These are phyloP conservation scores for Lasius fuliginosus DNA, from an alignment of 2,888 invertebrate species.

Conservation along the genomic window DNA sequence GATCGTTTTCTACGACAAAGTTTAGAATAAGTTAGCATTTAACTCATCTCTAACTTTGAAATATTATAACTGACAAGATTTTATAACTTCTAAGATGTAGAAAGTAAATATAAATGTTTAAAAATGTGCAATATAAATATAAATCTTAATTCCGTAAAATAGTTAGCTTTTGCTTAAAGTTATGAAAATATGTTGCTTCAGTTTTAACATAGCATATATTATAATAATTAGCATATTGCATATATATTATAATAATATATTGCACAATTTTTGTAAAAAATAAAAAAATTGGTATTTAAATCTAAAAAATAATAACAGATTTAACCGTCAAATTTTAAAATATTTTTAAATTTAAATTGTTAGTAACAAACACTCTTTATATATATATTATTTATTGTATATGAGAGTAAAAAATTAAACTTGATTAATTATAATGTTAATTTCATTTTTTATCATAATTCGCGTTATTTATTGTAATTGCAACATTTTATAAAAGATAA, in stretches of 20 bases:
- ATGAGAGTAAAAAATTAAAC: not conserved
- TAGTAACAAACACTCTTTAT: not conserved
- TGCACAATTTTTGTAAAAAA: not conserved
- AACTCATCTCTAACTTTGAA: not conserved
- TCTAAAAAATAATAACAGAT: not conserved
- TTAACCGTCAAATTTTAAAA: not conserved
- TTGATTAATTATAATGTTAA: not conserved
- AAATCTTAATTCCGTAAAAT: not conserved
- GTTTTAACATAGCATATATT: not conserved
- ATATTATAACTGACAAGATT: not conserved
- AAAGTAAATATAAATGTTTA: conserved; percentile 1
- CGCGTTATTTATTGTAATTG: not conserved
- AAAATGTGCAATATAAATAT: not conserved
- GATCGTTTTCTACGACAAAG: conserved; percentile 1
- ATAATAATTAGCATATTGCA: not conserved
- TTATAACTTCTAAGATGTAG: not conserved
- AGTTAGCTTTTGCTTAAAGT: not conserved
- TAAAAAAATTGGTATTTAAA: not conserved
- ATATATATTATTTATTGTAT: not conserved
- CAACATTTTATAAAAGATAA: not conserved
- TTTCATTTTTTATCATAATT: not conserved
- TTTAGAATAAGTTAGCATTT: conserved; percentile 3
- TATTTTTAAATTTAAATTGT: not conserved
- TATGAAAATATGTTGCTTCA: not conserved
- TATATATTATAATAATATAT: not conserved